These are phyloP conservation scores for Bhutanitis thaidina DNA, from an alignment of 2,888 invertebrate species.

Conservation along the genomic window DNA sequence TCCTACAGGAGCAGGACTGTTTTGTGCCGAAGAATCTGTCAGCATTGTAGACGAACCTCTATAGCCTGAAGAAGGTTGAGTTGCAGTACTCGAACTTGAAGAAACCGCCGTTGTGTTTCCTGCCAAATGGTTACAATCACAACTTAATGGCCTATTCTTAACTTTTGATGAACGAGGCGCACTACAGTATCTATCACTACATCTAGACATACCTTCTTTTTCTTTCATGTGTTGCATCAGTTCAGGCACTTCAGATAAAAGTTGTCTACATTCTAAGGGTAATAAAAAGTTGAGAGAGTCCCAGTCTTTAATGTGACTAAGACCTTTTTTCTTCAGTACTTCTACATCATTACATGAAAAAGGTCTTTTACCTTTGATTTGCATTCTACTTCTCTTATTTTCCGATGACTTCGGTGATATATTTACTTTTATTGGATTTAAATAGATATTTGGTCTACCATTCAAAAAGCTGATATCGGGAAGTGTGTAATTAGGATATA, in stretches of 20 bases:
- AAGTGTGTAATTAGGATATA: slow-evolving; percentile 94
- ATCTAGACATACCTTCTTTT: slow-evolving; percentile 57
- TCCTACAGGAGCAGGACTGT: slow-evolving; percentile 81
- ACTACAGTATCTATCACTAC: slow-evolving; percentile 64
- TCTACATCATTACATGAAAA: slow-evolving; percentile 92
- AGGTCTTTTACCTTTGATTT: slow-evolving; percentile 79
- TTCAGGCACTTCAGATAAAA: slow-evolving; percentile 90
- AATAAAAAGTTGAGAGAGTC: slow-evolving; percentile 93
- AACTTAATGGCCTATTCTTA: slow-evolving; percentile 80
- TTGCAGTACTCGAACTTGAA: slow-evolving; percentile 85
- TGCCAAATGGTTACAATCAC: slow-evolving; percentile 78
- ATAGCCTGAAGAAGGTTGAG: slow-evolving; percentile 92
- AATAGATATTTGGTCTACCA: slow-evolving; percentile 82
- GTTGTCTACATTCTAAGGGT: slow-evolving; percentile 89
- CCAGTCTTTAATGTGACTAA: slow-evolving; percentile 95
- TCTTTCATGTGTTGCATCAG: slow-evolving; percentile 82
- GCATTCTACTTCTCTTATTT: slow-evolving; percentile 55
- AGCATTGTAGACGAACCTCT: slow-evolving; percentile 91
- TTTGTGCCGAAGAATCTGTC: slow-evolving; percentile 86
- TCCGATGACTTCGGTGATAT: slow-evolving; percentile 61
- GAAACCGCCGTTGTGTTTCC: slow-evolving; percentile 80
- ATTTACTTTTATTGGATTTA: slow-evolving; percentile 84
- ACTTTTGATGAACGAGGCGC: slow-evolving; percentile 71
- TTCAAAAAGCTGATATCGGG: slow-evolving; percentile 92
- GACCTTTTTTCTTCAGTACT: slow-evolving; percentile 87